Evolutionary conservation across 2,797 vertebrate genomes (phyloP).

Genomic region (Clamator glandarius): DNA sequence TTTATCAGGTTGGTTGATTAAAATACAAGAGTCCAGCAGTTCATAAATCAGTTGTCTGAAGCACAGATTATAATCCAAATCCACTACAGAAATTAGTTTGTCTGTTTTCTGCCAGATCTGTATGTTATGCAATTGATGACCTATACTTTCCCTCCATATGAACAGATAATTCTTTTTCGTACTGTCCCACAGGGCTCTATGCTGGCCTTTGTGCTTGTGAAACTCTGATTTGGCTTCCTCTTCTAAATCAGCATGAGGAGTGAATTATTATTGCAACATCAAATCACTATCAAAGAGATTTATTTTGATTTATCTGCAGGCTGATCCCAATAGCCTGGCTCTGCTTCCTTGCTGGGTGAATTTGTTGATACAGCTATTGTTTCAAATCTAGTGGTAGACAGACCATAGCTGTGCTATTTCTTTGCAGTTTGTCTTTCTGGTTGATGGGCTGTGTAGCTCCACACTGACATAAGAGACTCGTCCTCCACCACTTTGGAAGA

Average conservation of each 20-base stretch:
- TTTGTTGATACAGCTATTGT: slow-evolving; percentile 48
- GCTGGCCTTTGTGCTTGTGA: slow-evolving; percentile 28
- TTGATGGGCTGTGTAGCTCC: not conserved
- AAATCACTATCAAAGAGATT: slow-evolving; percentile 50
- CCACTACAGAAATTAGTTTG: slow-evolving; percentile 3
- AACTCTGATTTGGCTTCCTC: slow-evolving; percentile 48
- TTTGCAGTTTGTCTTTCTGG: slow-evolving; percentile 5
- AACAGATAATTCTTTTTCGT: slow-evolving; percentile 15
- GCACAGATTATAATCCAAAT: slow-evolving; percentile 55
- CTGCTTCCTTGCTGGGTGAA: slow-evolving; percentile 21
- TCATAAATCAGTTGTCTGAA: not conserved
- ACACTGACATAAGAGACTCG: not conserved
- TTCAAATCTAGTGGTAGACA: not conserved
- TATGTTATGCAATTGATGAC: slow-evolving; percentile 21
- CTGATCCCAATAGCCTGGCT: slow-evolving; percentile 31
- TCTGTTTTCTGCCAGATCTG: slow-evolving; percentile 4
- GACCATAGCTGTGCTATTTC: not conserved
- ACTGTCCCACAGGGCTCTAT: not conserved
- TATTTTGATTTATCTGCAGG: slow-evolving; percentile 61
- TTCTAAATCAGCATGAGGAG: slow-evolving; percentile 62
- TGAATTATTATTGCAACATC: slow-evolving; percentile 63
- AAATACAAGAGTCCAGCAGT: not conserved
- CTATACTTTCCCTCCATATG: slow-evolving; percentile 9
- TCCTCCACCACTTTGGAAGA: slow-evolving; percentile 19
- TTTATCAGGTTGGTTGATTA: slow-evolving; percentile 27